Conservation (phyloP, 1,140 invertebrate species). For the Drosophila serrata region DNA sequence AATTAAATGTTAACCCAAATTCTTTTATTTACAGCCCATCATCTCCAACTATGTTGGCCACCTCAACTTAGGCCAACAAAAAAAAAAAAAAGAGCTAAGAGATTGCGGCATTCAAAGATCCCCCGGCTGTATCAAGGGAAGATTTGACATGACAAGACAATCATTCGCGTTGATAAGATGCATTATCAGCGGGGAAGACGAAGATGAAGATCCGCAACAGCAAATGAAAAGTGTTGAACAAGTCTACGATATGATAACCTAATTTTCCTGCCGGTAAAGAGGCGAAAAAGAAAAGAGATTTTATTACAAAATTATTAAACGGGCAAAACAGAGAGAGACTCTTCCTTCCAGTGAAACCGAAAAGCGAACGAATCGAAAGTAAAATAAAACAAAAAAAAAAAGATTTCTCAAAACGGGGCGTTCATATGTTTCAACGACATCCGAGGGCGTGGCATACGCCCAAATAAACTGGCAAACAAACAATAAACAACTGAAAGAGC, state of each 20-base stretch:
- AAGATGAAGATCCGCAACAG: slow-evolving; percentile 81
- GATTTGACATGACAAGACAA: slow-evolving; percentile 70
- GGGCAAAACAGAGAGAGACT: slow-evolving; percentile 27
- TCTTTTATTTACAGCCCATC: slow-evolving; percentile 21
- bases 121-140: slow-evolving; percentile 9
- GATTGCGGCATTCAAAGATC: slow-evolving; percentile 29
- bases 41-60: slow-evolving; percentile 28
- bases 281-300: slow-evolving; percentile 32
- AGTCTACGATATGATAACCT: slow-evolving; percentile 83
- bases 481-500: slow-evolving; percentile 36
- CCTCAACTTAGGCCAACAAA: slow-evolving; percentile 12
- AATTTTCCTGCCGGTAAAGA: slow-evolving; percentile 61
- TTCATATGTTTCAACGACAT: slow-evolving; percentile 75
- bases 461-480: slow-evolving; percentile 48
- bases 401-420: slow-evolving; percentile 54
- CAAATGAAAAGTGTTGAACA: slow-evolving; percentile 82
- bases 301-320: slow-evolving; percentile 25
- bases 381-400: slow-evolving; percentile 61
- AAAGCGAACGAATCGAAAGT: slow-evolving; percentile 58
- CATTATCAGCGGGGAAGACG: slow-evolving; percentile 84
- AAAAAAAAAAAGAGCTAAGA: not conserved
- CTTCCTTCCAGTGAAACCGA: slow-evolving; percentile 26
- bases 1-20: slow-evolving; percentile 2
- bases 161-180: slow-evolving; percentile 79
- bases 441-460: slow-evolving; percentile 64